Evolutionary conservation across 2,888 invertebrate species (phyloP).

Genomic region (Eilema caniola): DNA sequence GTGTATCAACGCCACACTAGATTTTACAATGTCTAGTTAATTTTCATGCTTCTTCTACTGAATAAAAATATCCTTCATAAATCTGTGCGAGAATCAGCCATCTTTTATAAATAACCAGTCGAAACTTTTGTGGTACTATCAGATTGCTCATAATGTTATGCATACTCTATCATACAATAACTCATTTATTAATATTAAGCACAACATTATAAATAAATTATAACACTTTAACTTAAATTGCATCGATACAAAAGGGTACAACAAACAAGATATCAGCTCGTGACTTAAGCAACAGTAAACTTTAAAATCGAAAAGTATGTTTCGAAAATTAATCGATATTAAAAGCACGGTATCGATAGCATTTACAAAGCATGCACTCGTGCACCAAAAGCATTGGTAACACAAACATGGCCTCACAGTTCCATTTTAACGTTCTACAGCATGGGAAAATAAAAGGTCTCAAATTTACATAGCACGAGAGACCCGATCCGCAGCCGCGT

Average conservation of each 20-base stretch:
- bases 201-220: slow-evolving; percentile 45
- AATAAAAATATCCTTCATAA: no score
- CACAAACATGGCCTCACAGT: slow-evolving; percentile 67
- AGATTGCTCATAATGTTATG: background rate
- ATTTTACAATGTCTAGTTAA: no score
- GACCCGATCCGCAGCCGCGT: slow-evolving; percentile 59
- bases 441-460: slow-evolving; percentile 75
- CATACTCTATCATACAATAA: background rate
- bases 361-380: slow-evolving; percentile 65
- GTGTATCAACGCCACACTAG: no score
- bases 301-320: slow-evolving; percentile 66
- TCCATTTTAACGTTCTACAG: slow-evolving; percentile 71
- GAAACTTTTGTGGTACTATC: background rate
- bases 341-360: slow-evolving; percentile 51
- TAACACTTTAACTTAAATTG: slow-evolving; percentile 48
- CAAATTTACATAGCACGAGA: slow-evolving; percentile 77
- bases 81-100: no score
- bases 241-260: slow-evolving; percentile 42
- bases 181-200: background rate
- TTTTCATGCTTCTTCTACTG: no score
- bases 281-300: slow-evolving; percentile 64
- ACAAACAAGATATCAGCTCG: slow-evolving; percentile 56
- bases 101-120: background rate
- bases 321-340: slow-evolving; percentile 71
- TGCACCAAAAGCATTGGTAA: slow-evolving; percentile 66